A percentile compares a stretch with the other conserved stretches of the same genome.
phyloP scores from a whole-genome alignment of 2,797 vertebrate species.

The Chelmon rostratus region DNA sequence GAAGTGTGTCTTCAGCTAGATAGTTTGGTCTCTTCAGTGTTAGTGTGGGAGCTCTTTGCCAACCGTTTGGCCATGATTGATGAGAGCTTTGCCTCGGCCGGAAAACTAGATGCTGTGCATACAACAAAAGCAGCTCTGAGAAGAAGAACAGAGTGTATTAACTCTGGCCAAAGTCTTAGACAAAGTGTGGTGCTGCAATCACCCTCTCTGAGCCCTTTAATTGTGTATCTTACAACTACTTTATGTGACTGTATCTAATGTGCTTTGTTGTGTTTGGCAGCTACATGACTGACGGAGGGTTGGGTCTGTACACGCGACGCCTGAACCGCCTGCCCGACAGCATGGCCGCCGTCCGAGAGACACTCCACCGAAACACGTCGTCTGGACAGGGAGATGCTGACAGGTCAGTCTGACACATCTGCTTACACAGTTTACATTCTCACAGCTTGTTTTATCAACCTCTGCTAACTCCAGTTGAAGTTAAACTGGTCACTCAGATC shows the following conservation, averaged over 20 bases:
- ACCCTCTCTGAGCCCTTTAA: constrained; percentile 15
- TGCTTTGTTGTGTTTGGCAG: constrained; percentile 78
- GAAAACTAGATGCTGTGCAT: constrained; percentile 34
- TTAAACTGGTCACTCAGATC: not conserved
- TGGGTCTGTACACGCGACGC: constrained; percentile 94
- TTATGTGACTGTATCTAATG: constrained; percentile 7
- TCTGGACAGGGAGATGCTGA: constrained; percentile 94
- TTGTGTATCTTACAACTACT: not conserved
- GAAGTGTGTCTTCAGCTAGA: constrained; percentile 31
- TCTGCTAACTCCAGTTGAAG: not conserved
- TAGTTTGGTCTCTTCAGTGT: constrained; percentile 37
- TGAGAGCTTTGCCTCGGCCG: constrained; percentile 40
- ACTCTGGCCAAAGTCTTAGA: constrained; percentile 5
- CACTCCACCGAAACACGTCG: constrained; percentile 89
- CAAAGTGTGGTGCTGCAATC: constrained; percentile 16
- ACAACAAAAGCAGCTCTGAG: constrained; percentile 39
- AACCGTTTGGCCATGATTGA: constrained; percentile 48
- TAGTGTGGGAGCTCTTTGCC: constrained; percentile 20
- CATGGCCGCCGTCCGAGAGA: constrained; percentile 94
- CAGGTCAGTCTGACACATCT: constrained; percentile 85
- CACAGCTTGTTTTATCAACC: not conserved
- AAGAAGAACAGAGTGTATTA: constrained; percentile 10
- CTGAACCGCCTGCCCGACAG: constrained; percentile 93
- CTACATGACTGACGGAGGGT: constrained; percentile 96
- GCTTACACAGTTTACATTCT: not conserved